Base-by-base conservation (phyloP, 2,888 invertebrate species). In the Cephus nigrinus region DNA sequence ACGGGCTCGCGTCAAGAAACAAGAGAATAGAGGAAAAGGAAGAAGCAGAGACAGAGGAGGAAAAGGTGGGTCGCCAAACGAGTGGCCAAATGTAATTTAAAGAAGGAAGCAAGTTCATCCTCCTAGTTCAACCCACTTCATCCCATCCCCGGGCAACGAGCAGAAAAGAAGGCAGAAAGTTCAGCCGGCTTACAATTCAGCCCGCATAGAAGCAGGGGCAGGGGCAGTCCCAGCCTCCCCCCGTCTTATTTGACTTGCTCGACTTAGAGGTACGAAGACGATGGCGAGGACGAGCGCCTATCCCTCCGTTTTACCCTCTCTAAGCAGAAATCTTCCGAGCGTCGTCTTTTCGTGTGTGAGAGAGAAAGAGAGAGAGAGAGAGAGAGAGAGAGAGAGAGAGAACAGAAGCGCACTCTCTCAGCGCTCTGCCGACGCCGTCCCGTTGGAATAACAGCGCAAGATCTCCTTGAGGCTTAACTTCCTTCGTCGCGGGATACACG, bases 11-110 rank as follows among this genome's bases (percentile, higher is more conserved):
- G 71, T 40, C 71, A 73, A 40, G 40, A 36, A 68, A 35, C 32
- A 35, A 69, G 69, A 23, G 73, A 36, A 71, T 5, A 55, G 40
- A 76, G 75, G 71, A 32, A 55, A 73, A 69, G 40, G 34, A 34
- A 30, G 69, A 30, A 12, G 34, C 71, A 77, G 72, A 36, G 76
- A 75, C 77, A 72, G 68, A 72, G 36, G 72, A 78, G 72, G 69
- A 77, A 73, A 30, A 36, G 74, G 36, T 73, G 71, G 83, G 86
- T 84, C 85, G 84, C 86, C 86, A 86, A 86, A 88, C 89, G 88
- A 89, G 88, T 88, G 89, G 89, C 89, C 90, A 89, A 89, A 90
- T 88, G 89, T 89, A 90, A 90, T 90, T 89, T 89, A 88, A 90
- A 89, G 88, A 88, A 88, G 87, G 84, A 87, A 86, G 86, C 85